phyloP scores from a whole-genome alignment of 2,113 vertebrate genomes.

The Cervus canadensis region DNA sequence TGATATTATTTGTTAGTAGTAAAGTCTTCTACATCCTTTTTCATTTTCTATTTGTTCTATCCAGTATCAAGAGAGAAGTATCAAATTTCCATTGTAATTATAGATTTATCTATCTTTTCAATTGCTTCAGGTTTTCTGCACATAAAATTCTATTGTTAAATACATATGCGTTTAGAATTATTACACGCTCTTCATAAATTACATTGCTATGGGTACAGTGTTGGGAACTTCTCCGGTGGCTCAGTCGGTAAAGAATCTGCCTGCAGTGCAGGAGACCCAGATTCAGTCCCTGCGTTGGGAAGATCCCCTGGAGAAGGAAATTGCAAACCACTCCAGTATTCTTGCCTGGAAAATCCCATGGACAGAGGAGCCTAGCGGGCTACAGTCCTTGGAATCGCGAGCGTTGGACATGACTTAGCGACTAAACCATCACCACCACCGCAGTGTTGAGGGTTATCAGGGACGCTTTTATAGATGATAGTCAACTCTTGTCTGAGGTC shows the following conservation, averaged over 20 bases:
- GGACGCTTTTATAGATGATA: not conserved
- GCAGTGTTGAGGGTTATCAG: fast-evolving
- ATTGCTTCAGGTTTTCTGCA: not conserved
- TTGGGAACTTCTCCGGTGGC: not conserved
- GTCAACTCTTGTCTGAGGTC: not conserved
- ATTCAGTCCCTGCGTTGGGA: not conserved
- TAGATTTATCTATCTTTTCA: not conserved
- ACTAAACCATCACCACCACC: not conserved
- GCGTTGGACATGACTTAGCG: not conserved
- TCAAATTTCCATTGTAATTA: not conserved
- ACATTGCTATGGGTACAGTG: fast-evolving
- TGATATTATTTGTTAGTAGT: too few relatives aligned
- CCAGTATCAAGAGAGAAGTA: not conserved
- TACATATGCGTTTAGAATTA: too few relatives aligned
- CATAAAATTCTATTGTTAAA: not conserved
- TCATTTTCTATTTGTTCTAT: not conserved
- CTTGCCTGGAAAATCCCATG: not conserved
- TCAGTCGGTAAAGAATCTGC: not conserved
- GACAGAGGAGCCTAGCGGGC: not conserved
- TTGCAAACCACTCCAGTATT: not conserved
- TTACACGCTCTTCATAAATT: not conserved
- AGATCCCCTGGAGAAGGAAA: not conserved
- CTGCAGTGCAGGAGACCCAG: not conserved
- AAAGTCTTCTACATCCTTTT: not conserved
- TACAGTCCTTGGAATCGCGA: not conserved